A percentile compares a stretch with the other conserved stretches of the same genome.
Conservation (phyloP, 2,113 vertebrate genomes). For the Epinephelus lanceolatus region DNA sequence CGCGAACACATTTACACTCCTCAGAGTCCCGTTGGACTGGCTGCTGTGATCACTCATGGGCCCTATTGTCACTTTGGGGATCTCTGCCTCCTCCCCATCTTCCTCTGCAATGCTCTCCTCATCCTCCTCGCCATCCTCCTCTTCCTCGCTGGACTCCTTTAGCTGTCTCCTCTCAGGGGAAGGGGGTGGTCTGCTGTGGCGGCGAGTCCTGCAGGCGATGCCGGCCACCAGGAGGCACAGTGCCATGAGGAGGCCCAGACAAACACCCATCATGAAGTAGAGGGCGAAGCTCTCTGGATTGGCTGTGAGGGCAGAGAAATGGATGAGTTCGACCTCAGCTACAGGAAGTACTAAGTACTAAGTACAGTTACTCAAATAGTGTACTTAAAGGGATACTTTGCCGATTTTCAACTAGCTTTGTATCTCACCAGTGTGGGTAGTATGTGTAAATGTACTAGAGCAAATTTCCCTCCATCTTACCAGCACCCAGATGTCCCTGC, state of each 20-base stretch:
- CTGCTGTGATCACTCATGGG: constrained; percentile 74
- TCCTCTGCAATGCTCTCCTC: constrained; percentile 65
- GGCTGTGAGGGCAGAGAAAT: constrained; percentile 73
- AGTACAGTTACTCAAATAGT: background rate
- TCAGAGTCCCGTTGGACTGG: constrained; percentile 84
- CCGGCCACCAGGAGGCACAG: constrained; percentile 92
- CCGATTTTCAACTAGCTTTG: no score
- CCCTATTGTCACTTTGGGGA: constrained; percentile 61
- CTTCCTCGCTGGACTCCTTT: constrained; percentile 83
- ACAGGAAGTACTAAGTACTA: background rate
- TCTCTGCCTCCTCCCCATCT: constrained; percentile 67
- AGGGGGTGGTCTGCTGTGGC: constrained; percentile 39
- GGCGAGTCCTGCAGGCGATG: constrained; percentile 87
- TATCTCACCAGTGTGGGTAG: no score
- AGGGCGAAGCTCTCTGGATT: constrained; percentile 95
- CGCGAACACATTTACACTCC: constrained; percentile 91
- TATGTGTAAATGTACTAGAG: no score
- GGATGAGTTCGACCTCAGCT: background rate
- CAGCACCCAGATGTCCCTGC: no score
- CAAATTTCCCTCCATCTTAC: no score
- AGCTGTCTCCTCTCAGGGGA: constrained; percentile 75
- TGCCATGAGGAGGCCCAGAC: constrained; percentile 93
- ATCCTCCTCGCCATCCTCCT: constrained; percentile 82
- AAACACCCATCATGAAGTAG: constrained; percentile 95
- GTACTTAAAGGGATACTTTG: no score